A percentile compares a stretch with the other conserved stretches of the same genome.
These are phyloP conservation scores for Cossypha dichroa DNA, from an alignment of 2,797 vertebrate genomes.

Conservation along the genomic window DNA sequence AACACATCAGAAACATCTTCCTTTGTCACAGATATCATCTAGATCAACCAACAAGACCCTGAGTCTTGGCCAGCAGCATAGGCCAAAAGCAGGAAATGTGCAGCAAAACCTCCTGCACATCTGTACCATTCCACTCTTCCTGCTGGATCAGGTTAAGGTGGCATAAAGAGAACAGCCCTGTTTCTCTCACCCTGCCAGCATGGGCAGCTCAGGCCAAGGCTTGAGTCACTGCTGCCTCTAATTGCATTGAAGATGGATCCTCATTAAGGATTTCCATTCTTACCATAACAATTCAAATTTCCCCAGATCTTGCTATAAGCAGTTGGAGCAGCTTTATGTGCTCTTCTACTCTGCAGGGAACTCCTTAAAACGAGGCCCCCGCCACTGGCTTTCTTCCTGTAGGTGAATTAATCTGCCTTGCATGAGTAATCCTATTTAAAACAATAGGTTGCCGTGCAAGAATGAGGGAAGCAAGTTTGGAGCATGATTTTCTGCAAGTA, in stretches of 20 bases:
- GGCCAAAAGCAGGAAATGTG: constrained; percentile 35
- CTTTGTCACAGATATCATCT: neutral
- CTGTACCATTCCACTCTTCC: neutral
- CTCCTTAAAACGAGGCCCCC: neutral
- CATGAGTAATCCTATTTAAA: constrained; percentile 36
- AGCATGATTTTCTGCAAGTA: neutral
- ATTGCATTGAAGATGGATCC: neutral
- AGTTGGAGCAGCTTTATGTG: neutral
- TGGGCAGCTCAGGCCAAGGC: neutral
- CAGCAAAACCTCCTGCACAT: constrained; percentile 5
- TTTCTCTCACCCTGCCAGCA: neutral
- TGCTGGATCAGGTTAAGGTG: neutral
- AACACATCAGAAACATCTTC: neutral
- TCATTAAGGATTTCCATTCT: neutral
- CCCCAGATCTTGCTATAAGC: neutral
- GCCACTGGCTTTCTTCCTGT: neutral
- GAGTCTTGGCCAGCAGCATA: neutral
- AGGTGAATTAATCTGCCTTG: constrained; percentile 44
- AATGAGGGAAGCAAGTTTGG: neutral
- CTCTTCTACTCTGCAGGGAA: neutral
- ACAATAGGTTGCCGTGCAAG: constrained; percentile 24
- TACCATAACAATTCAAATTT: neutral
- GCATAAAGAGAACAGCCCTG: neutral
- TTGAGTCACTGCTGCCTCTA: neutral
- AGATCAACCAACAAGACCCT: neutral